phyloP scores from a whole-genome alignment of 2,888 invertebrate genomes.

The Caprella mutica region DNA sequence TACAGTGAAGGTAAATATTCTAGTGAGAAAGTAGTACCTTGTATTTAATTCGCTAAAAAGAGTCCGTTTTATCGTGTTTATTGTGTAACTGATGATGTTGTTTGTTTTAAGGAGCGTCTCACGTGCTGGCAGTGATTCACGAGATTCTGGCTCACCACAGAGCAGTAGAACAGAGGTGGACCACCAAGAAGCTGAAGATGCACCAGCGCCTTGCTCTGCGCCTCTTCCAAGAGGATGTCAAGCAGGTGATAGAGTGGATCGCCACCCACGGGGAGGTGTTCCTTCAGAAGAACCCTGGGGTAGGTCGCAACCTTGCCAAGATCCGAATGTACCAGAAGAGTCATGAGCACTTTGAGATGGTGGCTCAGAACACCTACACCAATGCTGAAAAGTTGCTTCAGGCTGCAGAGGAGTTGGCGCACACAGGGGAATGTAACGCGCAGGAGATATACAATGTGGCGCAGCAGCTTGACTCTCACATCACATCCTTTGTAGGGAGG shows the following conservation, averaged over 20 bases:
- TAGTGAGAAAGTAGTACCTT: no score
- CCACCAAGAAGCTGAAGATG: conserved; percentile 83
- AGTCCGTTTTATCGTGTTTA: conserved; percentile 6
- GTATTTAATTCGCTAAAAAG: no score
- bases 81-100: conserved; percentile 40
- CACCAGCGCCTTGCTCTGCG: conserved; percentile 83
- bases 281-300: conserved; percentile 89
- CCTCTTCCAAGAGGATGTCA: conserved; percentile 64
- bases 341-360: conserved; percentile 96
- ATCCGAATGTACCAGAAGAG: conserved; percentile 93
- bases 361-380: conserved; percentile 94
- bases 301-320: conserved; percentile 87
- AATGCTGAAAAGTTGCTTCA: conserved; percentile 93
- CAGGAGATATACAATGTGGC: conserved; percentile 93
- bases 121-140: conserved; percentile 90
- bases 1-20: no score
- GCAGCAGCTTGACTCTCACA: conserved; percentile 82
- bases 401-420: conserved; percentile 89
- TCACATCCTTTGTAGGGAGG: conserved; percentile 82
- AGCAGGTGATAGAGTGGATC: conserved; percentile 81
- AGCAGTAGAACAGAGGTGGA: conserved; percentile 86
- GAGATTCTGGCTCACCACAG: conserved; percentile 92
- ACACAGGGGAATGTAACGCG: conserved; percentile 91
- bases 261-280: conserved; percentile 96
- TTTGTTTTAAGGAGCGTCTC: conserved; percentile 94